Evolutionary conservation across 2,797 vertebrate species (phyloP), one percentile per base, ranked within the genome.

Genomic region (Urophycis tenuis): DNA sequence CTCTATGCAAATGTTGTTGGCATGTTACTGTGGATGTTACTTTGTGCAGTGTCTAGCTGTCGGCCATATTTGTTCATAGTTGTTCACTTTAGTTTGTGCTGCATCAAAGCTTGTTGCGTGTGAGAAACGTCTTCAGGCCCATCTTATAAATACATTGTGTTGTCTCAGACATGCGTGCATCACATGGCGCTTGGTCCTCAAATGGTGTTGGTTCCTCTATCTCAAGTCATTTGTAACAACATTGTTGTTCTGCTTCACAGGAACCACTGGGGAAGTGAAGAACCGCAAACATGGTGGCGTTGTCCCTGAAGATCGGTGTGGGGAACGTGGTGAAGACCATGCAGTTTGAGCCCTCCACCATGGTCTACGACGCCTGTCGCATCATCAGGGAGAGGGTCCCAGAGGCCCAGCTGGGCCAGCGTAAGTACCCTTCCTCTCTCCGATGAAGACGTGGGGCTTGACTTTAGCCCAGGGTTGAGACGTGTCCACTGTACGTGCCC

Each of bases 321-420:
- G 97, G 96, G 73, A 99, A 96, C 72, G 97, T 97, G 89, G 95
- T 99, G 91, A 99, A 99, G 93, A 99, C 97, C 0, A 99, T 99
- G 97, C 97, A 99, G 90, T 99, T 99, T 3, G 97, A 99, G 89
- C 97, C 97, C 5, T 99, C 97, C 87, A 98, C 97, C 78, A 95
- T 98, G 96, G 96, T 99, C 81, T 99, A 98, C 0, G 97, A 99
- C 0, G 97, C 97, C 78, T 97, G 97, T 85, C 95, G 95, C 11
- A 96, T 99, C 82, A 98, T 98, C 88, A 94, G 96, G 2, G 97
- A 98, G 89, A 93, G 96, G 11, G 96, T 98, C 75, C 96, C 97
- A 0, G 97, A 98, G 87, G 97, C 97, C 0, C 95, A 97, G 81
- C 92, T 94, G 9, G 97, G 97, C 88, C 95, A 96, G 80, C 96